phyloP scores from a whole-genome alignment of 2,888 invertebrate species.

The Plutella xylostella region DNA sequence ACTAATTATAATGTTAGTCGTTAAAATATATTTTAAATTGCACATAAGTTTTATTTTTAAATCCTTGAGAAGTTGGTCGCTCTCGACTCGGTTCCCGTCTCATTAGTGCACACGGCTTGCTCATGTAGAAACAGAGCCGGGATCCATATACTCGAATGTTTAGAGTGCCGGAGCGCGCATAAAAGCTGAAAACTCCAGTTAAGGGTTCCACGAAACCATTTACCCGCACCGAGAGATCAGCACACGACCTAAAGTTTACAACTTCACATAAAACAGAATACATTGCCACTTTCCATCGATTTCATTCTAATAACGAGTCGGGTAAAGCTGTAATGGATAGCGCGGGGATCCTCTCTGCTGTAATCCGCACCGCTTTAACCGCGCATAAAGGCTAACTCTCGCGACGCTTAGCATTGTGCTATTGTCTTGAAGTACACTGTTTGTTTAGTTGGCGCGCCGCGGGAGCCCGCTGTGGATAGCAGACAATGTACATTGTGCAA shows the following conservation, averaged over 20 bases:
- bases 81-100: too few relatives aligned
- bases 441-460: slow-evolving; percentile 25
- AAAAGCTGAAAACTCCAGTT: slow-evolving; percentile 23
- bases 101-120: too few relatives aligned
- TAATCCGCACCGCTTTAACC: neutral
- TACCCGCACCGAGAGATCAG: neutral
- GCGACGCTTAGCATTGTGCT: slow-evolving; percentile 14
- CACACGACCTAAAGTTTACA: neutral
- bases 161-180: slow-evolving; percentile 19
- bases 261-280: neutral
- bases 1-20: too few relatives aligned
- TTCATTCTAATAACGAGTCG: neutral
- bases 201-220: slow-evolving; percentile 28
- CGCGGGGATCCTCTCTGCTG: neutral
- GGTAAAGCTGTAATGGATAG: neutral
- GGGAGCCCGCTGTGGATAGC: slow-evolving; percentile 20
- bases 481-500: slow-evolving; percentile 33
- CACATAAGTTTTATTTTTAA: too few relatives aligned
- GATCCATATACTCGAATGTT: too few relatives aligned
- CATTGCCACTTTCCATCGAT: neutral
- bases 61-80: too few relatives aligned
- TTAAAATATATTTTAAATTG: too few relatives aligned
- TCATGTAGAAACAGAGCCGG: too few relatives aligned
- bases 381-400: neutral
- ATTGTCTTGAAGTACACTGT: slow-evolving; percentile 44